phyloP scores from a whole-genome alignment of 2,797 vertebrate genomes.

The Mycteria americana region DNA sequence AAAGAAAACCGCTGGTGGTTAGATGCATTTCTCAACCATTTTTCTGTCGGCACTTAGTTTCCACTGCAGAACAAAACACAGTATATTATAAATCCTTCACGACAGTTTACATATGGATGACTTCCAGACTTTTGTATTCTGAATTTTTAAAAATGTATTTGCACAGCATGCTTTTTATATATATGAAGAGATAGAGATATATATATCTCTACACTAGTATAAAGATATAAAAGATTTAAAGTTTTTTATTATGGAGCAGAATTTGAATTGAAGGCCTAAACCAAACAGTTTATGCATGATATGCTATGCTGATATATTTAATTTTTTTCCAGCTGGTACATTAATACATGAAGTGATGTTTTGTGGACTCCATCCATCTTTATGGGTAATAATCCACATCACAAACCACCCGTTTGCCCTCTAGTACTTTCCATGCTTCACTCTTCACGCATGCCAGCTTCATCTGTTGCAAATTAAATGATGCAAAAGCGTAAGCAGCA shows the following conservation, averaged over 20 bases:
- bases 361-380: slow-evolving; percentile 45
- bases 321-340: background rate
- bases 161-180: background rate
- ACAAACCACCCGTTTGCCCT: slow-evolving; percentile 46
- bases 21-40: background rate
- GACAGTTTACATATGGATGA: background rate
- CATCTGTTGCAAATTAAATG: slow-evolving; percentile 52
- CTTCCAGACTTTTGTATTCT: background rate
- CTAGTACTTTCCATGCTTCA: slow-evolving; percentile 1
- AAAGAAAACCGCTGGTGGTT: background rate
- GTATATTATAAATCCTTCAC: background rate
- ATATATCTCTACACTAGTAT: background rate
- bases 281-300: slow-evolving; percentile 11
- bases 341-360: slow-evolving; percentile 18
- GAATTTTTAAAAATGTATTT: background rate
- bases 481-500: slow-evolving; percentile 18
- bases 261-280: slow-evolving; percentile 8
- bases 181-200: background rate
- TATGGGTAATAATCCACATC: slow-evolving; percentile 47
- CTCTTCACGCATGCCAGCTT: slow-evolving; percentile 32
- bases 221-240: background rate
- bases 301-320: background rate
- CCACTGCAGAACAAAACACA: background rate
- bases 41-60: background rate
- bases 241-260: background rate